Evolutionary conservation across 2,888 invertebrate genomes (phyloP).

Genomic region (Drosophila koepferae): DNA sequence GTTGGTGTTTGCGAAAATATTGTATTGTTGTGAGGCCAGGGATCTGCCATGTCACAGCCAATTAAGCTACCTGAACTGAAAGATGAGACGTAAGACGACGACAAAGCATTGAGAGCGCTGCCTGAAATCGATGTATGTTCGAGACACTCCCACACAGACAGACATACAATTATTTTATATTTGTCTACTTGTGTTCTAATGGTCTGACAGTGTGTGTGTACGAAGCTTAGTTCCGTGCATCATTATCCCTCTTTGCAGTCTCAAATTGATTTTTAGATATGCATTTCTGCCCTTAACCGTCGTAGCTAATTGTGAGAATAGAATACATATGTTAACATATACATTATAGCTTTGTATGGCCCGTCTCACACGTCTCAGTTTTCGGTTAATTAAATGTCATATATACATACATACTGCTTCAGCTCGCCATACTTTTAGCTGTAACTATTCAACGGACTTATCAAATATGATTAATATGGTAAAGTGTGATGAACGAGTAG

Average conservation of each 20-base stretch:
- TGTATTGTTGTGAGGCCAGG: conserved; percentile 9
- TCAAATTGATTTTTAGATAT: conserved; percentile 66
- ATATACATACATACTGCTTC: conserved; percentile 7
- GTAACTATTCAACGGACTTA: conserved; percentile 24
- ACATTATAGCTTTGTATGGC: conserved; percentile 26
- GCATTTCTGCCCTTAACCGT: conserved; percentile 39
- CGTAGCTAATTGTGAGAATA: conserved; percentile 39
- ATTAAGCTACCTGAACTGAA: conserved; percentile 67
- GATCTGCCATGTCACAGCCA: conserved; percentile 66
- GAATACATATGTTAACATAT: not conserved
- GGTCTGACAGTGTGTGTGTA: conserved; percentile 16
- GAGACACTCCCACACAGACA: not conserved
- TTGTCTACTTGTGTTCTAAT: conserved; percentile 19
- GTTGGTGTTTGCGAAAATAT: conserved; percentile 10
- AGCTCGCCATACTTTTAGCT: conserved; percentile 41
- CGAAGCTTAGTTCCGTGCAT: conserved; percentile 27
- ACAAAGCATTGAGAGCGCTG: conserved; percentile 33
- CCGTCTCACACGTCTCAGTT: conserved; percentile 24
- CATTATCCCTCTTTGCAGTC: conserved; percentile 60
- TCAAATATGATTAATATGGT: conserved; percentile 48
- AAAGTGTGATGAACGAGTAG: not conserved
- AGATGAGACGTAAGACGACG: conserved; percentile 37
- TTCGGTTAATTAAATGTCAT: conserved; percentile 35
- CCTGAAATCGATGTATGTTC: conserved; percentile 32
- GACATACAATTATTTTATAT: conserved; percentile 2